Evolutionary conservation across 2,888 invertebrate genomes (phyloP).

Genomic region (Habroteleia sp.): DNA sequence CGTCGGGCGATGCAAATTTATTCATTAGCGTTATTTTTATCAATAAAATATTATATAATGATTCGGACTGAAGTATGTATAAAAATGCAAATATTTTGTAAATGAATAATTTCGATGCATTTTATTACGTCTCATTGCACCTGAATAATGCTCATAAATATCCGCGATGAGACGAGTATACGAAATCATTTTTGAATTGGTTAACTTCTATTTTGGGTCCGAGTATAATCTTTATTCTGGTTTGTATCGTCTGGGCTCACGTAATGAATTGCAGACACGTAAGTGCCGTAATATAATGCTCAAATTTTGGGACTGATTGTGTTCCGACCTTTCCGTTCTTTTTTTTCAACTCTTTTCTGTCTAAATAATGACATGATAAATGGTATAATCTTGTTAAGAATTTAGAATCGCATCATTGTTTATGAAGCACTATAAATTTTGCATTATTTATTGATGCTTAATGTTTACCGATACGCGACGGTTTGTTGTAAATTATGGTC

Average conservation of each 20-base stretch:
- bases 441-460: slow-evolving; percentile 15
- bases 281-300: slow-evolving; percentile 47
- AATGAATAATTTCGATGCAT: slow-evolving; percentile 11
- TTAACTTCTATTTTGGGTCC: slow-evolving; percentile 58
- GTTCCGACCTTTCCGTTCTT: background rate
- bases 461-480: slow-evolving; percentile 2
- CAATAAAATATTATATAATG: slow-evolving; percentile 18
- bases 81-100: too few relatives aligned
- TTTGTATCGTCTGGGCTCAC: slow-evolving; percentile 44
- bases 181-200: slow-evolving; percentile 48
- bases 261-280: slow-evolving; percentile 54
- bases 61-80: background rate
- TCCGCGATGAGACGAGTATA: slow-evolving; percentile 15
- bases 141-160: slow-evolving; percentile 46
- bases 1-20: too few relatives aligned
- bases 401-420: slow-evolving; percentile 21
- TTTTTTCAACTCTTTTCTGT: background rate
- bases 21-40: too few relatives aligned
- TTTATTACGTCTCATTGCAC: slow-evolving; percentile 21
- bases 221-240: slow-evolving; percentile 47
- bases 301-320: slow-evolving; percentile 39
- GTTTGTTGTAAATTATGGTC: slow-evolving; percentile 8
- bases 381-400: slow-evolving; percentile 28
- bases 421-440: slow-evolving; percentile 21
- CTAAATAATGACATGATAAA: slow-evolving; percentile 41